These are phyloP conservation scores for Hydractinia echinata DNA, from an alignment of 30 jellyfish, hydroid and myxozoan species.

Conservation along the genomic window DNA sequence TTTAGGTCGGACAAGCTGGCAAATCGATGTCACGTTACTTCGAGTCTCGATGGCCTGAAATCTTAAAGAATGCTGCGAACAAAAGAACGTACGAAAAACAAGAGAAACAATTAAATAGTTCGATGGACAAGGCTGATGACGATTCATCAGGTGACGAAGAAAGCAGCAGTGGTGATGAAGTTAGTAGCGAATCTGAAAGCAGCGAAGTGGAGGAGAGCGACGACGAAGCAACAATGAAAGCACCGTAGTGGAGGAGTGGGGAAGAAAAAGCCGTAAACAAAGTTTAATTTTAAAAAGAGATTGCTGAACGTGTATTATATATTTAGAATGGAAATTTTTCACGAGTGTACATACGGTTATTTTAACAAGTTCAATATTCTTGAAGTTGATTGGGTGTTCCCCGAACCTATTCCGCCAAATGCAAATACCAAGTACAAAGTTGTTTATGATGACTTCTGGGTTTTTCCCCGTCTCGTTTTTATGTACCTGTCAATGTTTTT, in stretches of 20 bases:
- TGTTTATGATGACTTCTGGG: too few relatives aligned
- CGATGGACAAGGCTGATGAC: not conserved
- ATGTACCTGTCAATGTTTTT: too few relatives aligned
- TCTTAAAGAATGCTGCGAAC: constrained; percentile 21
- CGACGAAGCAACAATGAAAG: constrained; percentile 6
- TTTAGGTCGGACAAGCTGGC: constrained; percentile 98
- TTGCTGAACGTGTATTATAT: too few relatives aligned
- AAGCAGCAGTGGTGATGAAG: constrained; percentile 27
- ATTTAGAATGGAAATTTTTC: too few relatives aligned
- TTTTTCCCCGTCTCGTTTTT: too few relatives aligned
- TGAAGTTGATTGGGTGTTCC: too few relatives aligned
- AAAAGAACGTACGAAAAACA: not conserved
- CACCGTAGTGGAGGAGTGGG: not conserved
- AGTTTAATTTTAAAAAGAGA: too few relatives aligned
- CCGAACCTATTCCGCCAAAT: too few relatives aligned
- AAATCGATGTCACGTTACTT: constrained; percentile 74
- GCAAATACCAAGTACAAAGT: too few relatives aligned
- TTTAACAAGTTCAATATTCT: too few relatives aligned
- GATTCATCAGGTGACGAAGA: constrained; percentile 30
- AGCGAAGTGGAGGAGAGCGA: constrained; percentile 43
- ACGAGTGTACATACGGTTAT: too few relatives aligned
- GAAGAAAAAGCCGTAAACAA: not conserved
- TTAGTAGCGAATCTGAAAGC: constrained; percentile 50
- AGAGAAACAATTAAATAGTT: not conserved
- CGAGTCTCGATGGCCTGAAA: constrained; percentile 86